A percentile compares a stretch with the other conserved stretches of the same genome.
These are phyloP conservation scores for Salticus scenicus DNA, from an alignment of 2,888 invertebrate species.

Conservation along the genomic window DNA sequence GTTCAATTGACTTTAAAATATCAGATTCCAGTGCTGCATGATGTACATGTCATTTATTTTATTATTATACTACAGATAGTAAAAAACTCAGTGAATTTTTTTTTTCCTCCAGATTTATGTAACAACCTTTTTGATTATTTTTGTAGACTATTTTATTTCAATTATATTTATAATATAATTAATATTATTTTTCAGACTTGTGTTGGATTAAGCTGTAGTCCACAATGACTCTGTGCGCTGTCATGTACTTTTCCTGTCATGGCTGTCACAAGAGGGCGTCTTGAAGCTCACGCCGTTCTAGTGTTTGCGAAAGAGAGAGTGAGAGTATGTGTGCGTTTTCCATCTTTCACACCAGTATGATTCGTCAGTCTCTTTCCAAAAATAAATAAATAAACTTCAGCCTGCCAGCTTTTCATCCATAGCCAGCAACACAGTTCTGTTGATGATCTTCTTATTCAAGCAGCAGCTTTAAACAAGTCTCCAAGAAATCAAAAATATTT, in stretches of 20 bases:
- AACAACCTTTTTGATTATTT: too few species aligned
- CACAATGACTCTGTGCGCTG: constrained; percentile 41
- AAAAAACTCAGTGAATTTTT: too few species aligned
- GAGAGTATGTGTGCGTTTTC: constrained; percentile 67
- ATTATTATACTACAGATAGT: too few species aligned
- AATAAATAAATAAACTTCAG: constrained; percentile 56
- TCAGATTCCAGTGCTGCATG: too few species aligned
- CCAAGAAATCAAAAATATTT: constrained; percentile 20
- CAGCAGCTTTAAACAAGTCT: constrained; percentile 35
- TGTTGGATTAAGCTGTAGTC: constrained; percentile 21
- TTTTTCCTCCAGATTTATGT: too few species aligned
- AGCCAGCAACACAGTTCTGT: constrained; percentile 53
- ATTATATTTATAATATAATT: too few species aligned
- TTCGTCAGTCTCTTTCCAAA: constrained; percentile 69
- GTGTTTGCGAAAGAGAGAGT: constrained; percentile 67
- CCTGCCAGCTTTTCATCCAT: constrained; percentile 66
- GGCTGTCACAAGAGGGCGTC: constrained; percentile 55
- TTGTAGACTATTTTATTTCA: too few species aligned
- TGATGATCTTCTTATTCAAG: constrained; percentile 54
- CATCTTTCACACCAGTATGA: constrained; percentile 70
- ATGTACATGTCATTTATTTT: too few species aligned
- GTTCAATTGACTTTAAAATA: too few species aligned
- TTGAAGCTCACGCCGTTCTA: constrained; percentile 57
- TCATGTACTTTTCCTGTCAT: constrained; percentile 54
- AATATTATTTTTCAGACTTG: constrained; percentile 43